A percentile compares a stretch with the other conserved stretches of the same genome.
Evolutionary conservation across 2,113 vertebrate species (phyloP).

Genomic region (Tragulus kanchil): DNA sequence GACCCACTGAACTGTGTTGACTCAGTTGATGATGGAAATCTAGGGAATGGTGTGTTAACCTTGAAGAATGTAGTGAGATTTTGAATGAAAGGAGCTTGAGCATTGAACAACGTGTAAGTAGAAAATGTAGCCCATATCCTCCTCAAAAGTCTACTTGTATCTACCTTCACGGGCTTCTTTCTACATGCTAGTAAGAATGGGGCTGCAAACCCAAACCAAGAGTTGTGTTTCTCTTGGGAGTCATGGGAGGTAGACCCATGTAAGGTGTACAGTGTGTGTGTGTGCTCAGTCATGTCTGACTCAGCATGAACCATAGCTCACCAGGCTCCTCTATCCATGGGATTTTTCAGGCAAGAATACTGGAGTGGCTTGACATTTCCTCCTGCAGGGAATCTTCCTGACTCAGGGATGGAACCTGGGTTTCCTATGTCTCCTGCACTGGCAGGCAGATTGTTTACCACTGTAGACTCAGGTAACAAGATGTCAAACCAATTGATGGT

Average conservation of each 20-base stretch:
- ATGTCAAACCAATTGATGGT: too few species aligned
- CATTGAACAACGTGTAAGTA: not conserved
- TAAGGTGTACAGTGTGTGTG: not conserved
- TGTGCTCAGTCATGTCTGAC: not conserved
- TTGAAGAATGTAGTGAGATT: not conserved
- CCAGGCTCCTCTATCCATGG: not conserved
- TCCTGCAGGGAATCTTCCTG: not conserved
- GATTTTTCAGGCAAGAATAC: not conserved
- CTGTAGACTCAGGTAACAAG: not conserved
- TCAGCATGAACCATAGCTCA: not conserved
- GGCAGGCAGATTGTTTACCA: not conserved
- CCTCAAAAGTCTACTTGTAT: not conserved
- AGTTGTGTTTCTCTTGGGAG: not conserved
- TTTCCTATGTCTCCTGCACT: not conserved
- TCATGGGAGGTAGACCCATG: not conserved
- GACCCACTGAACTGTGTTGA: too few species aligned
- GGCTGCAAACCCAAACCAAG: not conserved
- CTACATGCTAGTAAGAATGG: not conserved
- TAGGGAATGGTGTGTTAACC: fast-evolving
- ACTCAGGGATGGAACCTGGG: not conserved
- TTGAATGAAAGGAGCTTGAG: not conserved
- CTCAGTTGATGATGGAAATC: not conserved
- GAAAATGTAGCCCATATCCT: not conserved
- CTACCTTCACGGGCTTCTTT: not conserved
- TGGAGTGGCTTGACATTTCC: not conserved